Conservation (phyloP, 2,113 vertebrate species). For the Ptyas mucosa region DNA sequence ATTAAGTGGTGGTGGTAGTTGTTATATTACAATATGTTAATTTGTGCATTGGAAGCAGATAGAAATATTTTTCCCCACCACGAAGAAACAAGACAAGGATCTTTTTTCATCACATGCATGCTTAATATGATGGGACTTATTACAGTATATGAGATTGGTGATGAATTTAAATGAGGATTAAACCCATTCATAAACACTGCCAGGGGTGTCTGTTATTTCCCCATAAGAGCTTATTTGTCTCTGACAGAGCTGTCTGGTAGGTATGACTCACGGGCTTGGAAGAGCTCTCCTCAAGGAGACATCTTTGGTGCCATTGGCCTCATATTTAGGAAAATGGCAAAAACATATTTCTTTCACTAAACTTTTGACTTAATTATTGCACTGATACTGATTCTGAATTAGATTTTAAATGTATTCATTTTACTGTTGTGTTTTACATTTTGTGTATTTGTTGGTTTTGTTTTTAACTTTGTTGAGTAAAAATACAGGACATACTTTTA, state of each 20-base stretch:
- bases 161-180: neutral
- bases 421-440: neutral
- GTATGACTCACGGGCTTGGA: neutral
- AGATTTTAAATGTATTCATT: neutral
- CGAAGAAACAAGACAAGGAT: neutral
- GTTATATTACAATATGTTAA: neutral
- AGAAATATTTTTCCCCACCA: neutral
- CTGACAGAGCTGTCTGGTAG: neutral
- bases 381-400: neutral
- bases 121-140: neutral
- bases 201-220: neutral
- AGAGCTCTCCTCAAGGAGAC: neutral
- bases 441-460: neutral
- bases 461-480: neutral
- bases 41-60: neutral
- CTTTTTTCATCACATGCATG: neutral
- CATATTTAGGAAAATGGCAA: neutral
- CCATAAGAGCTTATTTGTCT: neutral
- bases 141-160: neutral
- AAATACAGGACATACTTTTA: neutral
- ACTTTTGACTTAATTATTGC: neutral
- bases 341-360: neutral
- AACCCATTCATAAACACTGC: neutral
- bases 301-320: neutral
- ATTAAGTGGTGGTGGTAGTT: neutral